These are phyloP conservation scores for Felis chaus DNA, from an alignment of 2,113 vertebrate genomes.

Conservation along the genomic window DNA sequence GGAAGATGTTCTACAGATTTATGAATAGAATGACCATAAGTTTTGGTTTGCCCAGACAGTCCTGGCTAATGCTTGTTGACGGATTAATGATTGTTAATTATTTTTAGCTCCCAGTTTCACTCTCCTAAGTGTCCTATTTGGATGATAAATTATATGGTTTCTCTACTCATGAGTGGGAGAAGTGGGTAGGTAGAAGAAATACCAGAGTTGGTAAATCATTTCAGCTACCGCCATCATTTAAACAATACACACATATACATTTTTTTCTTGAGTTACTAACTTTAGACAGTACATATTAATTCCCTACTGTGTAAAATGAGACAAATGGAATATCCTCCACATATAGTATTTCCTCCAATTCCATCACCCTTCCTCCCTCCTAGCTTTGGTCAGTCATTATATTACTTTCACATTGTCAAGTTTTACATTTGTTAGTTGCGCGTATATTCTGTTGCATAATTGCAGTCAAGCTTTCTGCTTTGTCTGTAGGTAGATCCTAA, in stretches of 20 bases:
- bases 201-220: neutral
- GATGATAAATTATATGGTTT: neutral
- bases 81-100: constrained; percentile 22
- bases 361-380: neutral
- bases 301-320: neutral
- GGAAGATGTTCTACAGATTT: constrained; percentile 27
- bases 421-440: neutral
- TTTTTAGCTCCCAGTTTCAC: neutral
- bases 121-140: neutral
- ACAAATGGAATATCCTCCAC: neutral
- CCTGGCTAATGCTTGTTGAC: neutral
- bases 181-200: neutral
- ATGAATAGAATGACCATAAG: neutral
- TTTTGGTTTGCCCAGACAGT: neutral
- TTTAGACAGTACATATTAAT: neutral
- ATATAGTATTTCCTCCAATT: neutral
- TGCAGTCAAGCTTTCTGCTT: neutral
- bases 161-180: neutral
- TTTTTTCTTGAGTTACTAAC: constrained; percentile 17
- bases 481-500: constrained; percentile 13
- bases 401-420: neutral
- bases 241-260: neutral
- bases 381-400: neutral
- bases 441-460: neutral
- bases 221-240: neutral